These are phyloP conservation scores for Reticulitermes speratus DNA, from an alignment of 1,140 invertebrate species.

Conservation along the genomic window DNA sequence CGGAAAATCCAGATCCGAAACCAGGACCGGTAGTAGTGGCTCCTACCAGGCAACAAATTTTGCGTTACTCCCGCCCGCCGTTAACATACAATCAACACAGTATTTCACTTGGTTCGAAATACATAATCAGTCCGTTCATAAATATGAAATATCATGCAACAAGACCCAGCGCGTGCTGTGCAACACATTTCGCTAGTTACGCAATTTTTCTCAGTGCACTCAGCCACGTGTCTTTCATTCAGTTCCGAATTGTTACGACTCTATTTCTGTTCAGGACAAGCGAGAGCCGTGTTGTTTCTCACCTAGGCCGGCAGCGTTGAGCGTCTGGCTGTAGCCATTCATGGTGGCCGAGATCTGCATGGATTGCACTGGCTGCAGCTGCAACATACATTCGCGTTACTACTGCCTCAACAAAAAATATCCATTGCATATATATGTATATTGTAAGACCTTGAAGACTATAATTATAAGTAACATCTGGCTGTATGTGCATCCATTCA, in stretches of 20 bases:
- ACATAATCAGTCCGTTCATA: too few species aligned
- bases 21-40: background rate
- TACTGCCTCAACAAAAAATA: too few species aligned
- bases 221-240: background rate
- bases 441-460: too few species aligned
- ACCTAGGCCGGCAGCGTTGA: constrained; percentile 22
- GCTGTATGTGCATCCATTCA: too few species aligned
- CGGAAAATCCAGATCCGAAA: constrained; percentile 25
- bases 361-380: constrained; percentile 30
- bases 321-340: constrained; percentile 30
- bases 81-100: background rate
- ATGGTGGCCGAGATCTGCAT: constrained; percentile 29
- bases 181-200: too few species aligned
- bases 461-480: too few species aligned
- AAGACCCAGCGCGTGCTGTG: too few species aligned
- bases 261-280: too few species aligned
- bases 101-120: too few species aligned
- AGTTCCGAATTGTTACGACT: background rate
- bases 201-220: background rate
- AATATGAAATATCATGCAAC: too few species aligned
- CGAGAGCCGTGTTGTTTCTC: background rate
- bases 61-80: background rate
- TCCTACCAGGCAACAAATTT: background rate
- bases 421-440: too few species aligned
- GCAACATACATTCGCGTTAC: background rate